Conservation (phyloP, 2,797 vertebrate species). For the Gallirallus australis region DNA sequence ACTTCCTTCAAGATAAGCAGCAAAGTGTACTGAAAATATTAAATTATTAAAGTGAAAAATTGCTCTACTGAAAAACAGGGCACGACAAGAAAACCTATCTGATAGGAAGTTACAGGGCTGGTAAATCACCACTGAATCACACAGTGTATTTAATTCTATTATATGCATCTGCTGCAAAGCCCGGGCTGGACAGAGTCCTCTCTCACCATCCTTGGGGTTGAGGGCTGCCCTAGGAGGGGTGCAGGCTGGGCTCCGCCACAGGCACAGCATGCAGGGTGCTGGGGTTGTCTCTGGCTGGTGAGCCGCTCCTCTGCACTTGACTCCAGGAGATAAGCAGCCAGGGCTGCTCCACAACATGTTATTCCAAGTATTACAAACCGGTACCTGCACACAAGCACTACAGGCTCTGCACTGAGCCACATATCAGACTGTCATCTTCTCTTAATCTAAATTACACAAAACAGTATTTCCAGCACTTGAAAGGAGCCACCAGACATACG, state of each 20-base stretch:
- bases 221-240: not conserved
- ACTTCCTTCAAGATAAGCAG: not conserved
- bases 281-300: not conserved
- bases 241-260: not conserved
- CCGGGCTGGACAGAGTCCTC: fast-evolving
- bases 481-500: not conserved
- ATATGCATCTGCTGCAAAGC: not conserved
- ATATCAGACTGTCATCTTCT: not conserved
- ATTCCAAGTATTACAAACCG: not conserved
- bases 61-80: not conserved
- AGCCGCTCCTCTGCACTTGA: not conserved
- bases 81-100: not conserved
- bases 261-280: fast-evolving
- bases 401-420: not conserved
- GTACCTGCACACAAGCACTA: not conserved
- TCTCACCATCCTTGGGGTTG: fast-evolving
- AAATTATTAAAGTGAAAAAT: not conserved
- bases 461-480: not conserved
- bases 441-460: not conserved
- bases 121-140: not conserved
- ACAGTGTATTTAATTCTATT: not conserved
- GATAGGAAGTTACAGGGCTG: not conserved
- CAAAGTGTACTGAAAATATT: not conserved
- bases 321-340: not conserved
- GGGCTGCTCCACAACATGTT: not conserved